Base-by-base conservation (phyloP, 2,888 invertebrate species). In the Axea sp. region DNA sequence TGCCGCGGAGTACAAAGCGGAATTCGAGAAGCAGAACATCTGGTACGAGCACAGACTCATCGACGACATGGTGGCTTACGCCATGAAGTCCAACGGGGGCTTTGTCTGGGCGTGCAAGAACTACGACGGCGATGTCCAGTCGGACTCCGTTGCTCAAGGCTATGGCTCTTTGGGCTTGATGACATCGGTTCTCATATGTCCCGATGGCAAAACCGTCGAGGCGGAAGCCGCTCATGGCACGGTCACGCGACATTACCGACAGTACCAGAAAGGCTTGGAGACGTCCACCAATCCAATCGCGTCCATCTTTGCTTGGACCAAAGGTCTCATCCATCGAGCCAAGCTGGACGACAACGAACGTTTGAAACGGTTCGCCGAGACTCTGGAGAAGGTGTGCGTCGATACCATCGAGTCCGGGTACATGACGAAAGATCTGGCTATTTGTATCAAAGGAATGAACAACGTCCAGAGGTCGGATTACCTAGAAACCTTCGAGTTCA, bases 61-160 rank as follows among this genome's bases (percentile, higher is more conserved):
- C 84, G 99, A 99, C 87, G 99, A 99, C 84, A 99, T 99, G 99
- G 98, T 99, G 7, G 99, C 99, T 1, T 97, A 98, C 84, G 94
- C 94, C 22, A 96, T 99, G 95, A 99, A 99, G 88, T 96, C 96
- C 0, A 96, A 97, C 81, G 99, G 99, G 78, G 99, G 99, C 31
- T 99, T 99, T 88, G 98, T 99, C 0, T 99, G 99, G 99, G 98
- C 99, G 4, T 99, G 99, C 88, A 99, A 99, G 88, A 99, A 99
- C 88, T 99, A 99, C 86, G 99, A 99, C 84, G 99, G 99, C 31
- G 99, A 99, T 88, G 99, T 99, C 0, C 99, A 99, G 88, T 98
- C 97, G 0, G 99, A 99, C 88, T 96, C 97, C 0, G 96, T 99
- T 17, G 99, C 99, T 68, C 99, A 99, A 89, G 98, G 98, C 22